Evolutionary conservation across 2,113 vertebrate genomes (phyloP).

Genomic region (Bufo gargarizans): DNA sequence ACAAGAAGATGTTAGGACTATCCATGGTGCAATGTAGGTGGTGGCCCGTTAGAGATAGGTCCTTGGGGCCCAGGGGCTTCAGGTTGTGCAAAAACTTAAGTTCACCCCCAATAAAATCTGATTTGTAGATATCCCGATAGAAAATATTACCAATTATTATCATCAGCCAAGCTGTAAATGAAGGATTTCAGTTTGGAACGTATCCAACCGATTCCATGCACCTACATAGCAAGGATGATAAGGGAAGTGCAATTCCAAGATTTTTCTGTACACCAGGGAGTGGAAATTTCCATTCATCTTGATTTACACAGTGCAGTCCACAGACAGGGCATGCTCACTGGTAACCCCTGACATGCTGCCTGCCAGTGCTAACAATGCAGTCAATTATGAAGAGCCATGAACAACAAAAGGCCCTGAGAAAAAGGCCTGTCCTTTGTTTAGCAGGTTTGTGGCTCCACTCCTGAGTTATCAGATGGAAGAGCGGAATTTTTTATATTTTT

Average conservation of each 20-base stretch:
- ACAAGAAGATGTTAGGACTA: no score
- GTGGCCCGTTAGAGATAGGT: not conserved
- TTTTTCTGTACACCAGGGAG: slow-evolving; percentile 29
- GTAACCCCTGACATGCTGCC: not conserved
- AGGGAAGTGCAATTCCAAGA: not conserved
- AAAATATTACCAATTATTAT: not conserved
- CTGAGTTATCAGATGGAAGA: not conserved
- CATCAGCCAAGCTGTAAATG: not conserved
- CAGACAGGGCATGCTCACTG: not conserved
- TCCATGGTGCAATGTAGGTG: not conserved
- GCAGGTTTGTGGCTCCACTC: not conserved
- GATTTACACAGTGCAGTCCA: not conserved
- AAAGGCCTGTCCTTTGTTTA: not conserved
- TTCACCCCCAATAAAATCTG: not conserved
- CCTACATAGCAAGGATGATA: not conserved
- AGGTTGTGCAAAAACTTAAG: not conserved
- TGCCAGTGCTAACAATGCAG: not conserved
- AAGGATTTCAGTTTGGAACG: not conserved
- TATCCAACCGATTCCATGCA: not conserved
- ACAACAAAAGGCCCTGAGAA: not conserved
- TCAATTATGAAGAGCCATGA: not conserved
- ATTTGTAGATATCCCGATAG: not conserved
- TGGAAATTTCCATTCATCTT: slow-evolving; percentile 46
- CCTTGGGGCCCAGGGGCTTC: not conserved
- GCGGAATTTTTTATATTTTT: not conserved